Percentiles rank a stretch among this genome's conserved stretches.
Conservation (phyloP, 2,113 vertebrate species). For the Nymphicus hollandicus region DNA sequence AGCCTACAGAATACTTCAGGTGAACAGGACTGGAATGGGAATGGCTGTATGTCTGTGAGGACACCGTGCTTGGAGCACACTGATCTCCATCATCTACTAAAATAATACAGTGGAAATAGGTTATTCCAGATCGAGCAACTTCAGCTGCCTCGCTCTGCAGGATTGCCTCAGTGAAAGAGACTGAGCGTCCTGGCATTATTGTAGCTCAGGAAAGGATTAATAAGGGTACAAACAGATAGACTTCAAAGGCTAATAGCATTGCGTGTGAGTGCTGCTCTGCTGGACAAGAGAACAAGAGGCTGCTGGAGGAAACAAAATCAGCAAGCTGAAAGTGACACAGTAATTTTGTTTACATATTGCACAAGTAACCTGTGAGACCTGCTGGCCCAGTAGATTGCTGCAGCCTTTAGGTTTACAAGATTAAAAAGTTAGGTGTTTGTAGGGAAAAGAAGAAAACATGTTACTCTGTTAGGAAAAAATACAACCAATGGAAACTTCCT, state of each 20-base stretch:
- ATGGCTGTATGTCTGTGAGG: neutral
- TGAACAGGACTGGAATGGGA: neutral
- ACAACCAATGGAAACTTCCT: neutral
- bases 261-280: neutral
- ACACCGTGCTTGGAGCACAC: fast-evolving
- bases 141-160: neutral
- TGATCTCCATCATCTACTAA: neutral
- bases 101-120: neutral
- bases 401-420: neutral
- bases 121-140: neutral
- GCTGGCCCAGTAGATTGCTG: neutral
- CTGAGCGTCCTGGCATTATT: fast-evolving
- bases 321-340: neutral
- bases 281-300: neutral
- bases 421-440: neutral
- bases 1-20: neutral
- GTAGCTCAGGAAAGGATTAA: slow-evolving; percentile 22
- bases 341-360: slow-evolving; percentile 45
- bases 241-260: slow-evolving; percentile 27
- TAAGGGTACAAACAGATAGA: slow-evolving; percentile 1
- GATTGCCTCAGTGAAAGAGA: neutral
- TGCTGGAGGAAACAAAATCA: neutral
- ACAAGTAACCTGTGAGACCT: slow-evolving; percentile 46
- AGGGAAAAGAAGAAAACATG: neutral
- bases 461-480: neutral